A percentile compares a stretch with the other conserved stretches of the same genome.
Evolutionary conservation across 1,140 invertebrate genomes (phyloP).

Genomic region (Eumaeus atala): DNA sequence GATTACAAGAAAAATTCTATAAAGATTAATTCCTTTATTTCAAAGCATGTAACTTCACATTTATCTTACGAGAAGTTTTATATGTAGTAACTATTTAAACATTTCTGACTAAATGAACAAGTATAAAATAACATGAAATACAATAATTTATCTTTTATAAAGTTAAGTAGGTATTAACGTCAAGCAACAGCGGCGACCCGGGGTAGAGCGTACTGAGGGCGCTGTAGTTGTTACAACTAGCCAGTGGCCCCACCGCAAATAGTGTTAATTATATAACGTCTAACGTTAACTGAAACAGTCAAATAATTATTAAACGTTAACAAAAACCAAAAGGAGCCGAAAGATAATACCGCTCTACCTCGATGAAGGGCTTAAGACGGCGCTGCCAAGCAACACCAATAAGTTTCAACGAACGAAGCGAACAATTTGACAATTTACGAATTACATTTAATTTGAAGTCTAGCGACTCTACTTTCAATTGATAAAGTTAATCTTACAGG

Average conservation of each 20-base stretch:
- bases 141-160: slow-evolving; percentile 12
- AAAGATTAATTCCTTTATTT: slow-evolving; percentile 27
- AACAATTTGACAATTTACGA: slow-evolving; percentile 46
- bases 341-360: no score
- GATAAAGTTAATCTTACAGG: slow-evolving; percentile 14
- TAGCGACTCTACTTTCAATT: slow-evolving; percentile 59
- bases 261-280: no score
- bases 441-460: slow-evolving; percentile 59
- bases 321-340: no score
- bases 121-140: slow-evolving; percentile 61
- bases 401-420: slow-evolving; percentile 55
- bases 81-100: slow-evolving; percentile 61
- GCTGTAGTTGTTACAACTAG: no score
- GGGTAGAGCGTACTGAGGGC: background rate
- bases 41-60: slow-evolving; percentile 18
- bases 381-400: slow-evolving; percentile 52
- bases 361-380: no score
- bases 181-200: slow-evolving; percentile 41
- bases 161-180: slow-evolving; percentile 7
- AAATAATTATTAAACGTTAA: no score
- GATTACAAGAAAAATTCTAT: slow-evolving; percentile 60
- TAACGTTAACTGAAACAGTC: no score
- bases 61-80: slow-evolving; percentile 43
- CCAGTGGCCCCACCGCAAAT: no score
- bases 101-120: slow-evolving; percentile 62